phyloP scores from a whole-genome alignment of 2,113 vertebrate species.

The Prionailurus viverrinus region DNA sequence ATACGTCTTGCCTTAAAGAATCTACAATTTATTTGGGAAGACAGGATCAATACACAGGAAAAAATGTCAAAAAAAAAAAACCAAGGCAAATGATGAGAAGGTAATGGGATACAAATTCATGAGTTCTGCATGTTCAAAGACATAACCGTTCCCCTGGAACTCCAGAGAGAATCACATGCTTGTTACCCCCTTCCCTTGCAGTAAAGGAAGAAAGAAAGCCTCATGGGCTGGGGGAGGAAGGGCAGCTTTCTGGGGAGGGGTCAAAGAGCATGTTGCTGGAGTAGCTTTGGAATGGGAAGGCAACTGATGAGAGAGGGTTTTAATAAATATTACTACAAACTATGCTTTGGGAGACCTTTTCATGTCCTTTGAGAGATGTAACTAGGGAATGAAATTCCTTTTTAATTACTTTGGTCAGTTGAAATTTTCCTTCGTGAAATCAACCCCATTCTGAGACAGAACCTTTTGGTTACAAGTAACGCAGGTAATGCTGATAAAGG shows the following conservation, averaged over 20 bases:
- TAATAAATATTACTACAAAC: slow-evolving; percentile 8
- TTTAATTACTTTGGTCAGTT: slow-evolving; percentile 32
- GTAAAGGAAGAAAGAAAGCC: background rate
- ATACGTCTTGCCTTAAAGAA: slow-evolving; percentile 35
- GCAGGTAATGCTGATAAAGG: background rate
- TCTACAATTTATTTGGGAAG: slow-evolving; percentile 44
- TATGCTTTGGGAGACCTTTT: background rate
- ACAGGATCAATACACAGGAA: background rate
- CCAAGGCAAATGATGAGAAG: background rate
- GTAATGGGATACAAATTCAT: background rate
- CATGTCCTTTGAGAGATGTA: slow-evolving; percentile 22
- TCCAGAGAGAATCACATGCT: background rate
- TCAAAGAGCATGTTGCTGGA: background rate
- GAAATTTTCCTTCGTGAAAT: slow-evolving; percentile 37
- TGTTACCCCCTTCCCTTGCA: background rate
- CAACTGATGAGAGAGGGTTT: background rate
- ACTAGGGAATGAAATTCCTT: slow-evolving; percentile 22
- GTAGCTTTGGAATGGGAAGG: background rate
- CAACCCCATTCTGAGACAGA: background rate
- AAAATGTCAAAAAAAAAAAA: background rate
- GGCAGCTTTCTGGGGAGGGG: background rate
- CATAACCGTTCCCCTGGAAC: background rate
- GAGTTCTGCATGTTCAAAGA: background rate
- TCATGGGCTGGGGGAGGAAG: background rate
- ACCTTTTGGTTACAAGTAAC: background rate